Conservation (phyloP, 2,888 invertebrate genomes). For the Dynastes hyllus region DNA sequence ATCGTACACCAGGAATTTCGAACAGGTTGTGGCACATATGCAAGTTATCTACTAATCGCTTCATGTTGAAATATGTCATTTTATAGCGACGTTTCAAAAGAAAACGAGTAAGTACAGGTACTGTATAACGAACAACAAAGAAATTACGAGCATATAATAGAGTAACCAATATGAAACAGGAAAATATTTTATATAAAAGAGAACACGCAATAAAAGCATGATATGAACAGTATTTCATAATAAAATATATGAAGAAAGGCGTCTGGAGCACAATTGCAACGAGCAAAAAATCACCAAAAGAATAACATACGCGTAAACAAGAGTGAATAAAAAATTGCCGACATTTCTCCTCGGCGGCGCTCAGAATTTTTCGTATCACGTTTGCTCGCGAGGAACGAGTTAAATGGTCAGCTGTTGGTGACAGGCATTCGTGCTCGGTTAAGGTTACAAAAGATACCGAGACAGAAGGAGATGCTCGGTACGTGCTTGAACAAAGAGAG, state of each 20-base stretch:
- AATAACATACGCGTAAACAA: conserved; percentile 59
- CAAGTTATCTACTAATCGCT: too few relatives aligned
- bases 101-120: background rate
- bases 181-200: conserved; percentile 38
- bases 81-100: too few relatives aligned
- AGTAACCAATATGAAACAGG: conserved; percentile 11
- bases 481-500: conserved; percentile 1
- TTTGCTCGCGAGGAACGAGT: conserved; percentile 63
- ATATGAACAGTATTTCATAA: conserved; percentile 51
- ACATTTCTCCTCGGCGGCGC: conserved; percentile 62
- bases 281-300: conserved; percentile 51
- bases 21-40: too few relatives aligned
- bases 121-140: background rate
- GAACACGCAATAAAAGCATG: conserved; percentile 41
- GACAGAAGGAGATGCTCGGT: conserved; percentile 24
- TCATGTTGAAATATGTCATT: too few relatives aligned
- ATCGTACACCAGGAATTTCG: too few relatives aligned
- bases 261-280: conserved; percentile 48
- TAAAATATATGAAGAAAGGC: conserved; percentile 51
- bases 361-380: conserved; percentile 64
- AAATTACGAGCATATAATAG: conserved; percentile 3
- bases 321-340: conserved; percentile 63
- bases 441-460: conserved; percentile 52
- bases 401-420: conserved; percentile 66
- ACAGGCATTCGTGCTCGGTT: conserved; percentile 61